Evolutionary conservation across 2,113 vertebrate genomes (phyloP).

Genomic region (Gymnarchus niloticus): DNA sequence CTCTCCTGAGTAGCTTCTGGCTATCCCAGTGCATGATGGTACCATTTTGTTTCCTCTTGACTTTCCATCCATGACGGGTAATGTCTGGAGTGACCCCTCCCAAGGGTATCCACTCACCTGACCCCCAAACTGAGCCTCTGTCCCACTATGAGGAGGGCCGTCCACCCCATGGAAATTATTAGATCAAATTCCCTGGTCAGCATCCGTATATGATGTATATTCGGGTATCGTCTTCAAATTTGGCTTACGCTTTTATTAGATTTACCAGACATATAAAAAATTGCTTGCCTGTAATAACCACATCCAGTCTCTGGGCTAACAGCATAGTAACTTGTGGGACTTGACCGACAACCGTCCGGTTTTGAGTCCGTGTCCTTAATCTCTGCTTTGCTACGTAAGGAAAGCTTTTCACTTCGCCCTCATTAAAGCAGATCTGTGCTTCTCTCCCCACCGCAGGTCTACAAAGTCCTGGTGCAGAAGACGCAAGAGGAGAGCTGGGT

Average conservation of each 20-base stretch:
- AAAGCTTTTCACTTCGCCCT: neutral
- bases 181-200: no score
- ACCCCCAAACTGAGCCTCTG: no score
- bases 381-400: neutral
- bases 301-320: neutral
- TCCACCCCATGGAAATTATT: no score
- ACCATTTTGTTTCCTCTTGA: no score
- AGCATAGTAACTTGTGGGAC: neutral
- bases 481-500: conserved; percentile 72
- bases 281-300: neutral
- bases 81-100: no score
- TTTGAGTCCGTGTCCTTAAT: neutral
- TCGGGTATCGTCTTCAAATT: neutral
- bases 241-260: neutral
- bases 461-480: conserved; percentile 75
- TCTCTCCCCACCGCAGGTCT: conserved; percentile 53
- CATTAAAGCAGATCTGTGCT: neutral
- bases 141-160: no score
- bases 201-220: no score
- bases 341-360: neutral
- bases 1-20: no score
- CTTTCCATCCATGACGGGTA: no score
- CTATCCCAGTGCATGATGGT: no score
- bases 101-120: no score
- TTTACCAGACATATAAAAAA: neutral